phyloP scores from a whole-genome alignment of 2,113 vertebrate species.

The Accipiter cooperii region DNA sequence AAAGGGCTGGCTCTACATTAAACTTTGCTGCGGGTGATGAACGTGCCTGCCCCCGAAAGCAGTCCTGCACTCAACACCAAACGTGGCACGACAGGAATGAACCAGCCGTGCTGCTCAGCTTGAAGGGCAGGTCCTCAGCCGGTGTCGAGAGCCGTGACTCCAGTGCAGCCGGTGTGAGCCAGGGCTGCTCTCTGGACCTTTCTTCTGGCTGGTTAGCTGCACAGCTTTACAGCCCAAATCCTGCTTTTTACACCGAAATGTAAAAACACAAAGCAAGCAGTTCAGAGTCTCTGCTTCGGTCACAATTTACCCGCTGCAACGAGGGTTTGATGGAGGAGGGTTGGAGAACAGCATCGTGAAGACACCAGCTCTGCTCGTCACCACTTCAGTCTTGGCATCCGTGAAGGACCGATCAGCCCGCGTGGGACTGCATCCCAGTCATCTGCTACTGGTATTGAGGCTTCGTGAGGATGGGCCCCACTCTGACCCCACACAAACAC shows the following conservation, averaged over 20 bases:
- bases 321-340: neutral
- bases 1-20: neutral
- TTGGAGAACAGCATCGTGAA: neutral
- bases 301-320: neutral
- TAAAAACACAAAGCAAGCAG: neutral
- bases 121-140: neutral
- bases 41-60: neutral
- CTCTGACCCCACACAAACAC: neutral
- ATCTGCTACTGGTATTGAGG: neutral
- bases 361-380: neutral
- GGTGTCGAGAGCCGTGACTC: fast-evolving
- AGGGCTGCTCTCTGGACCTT: neutral
- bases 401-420: fast-evolving
- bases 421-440: neutral
- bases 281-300: neutral
- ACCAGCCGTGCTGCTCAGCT: neutral
- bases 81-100: neutral
- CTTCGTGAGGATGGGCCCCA: neutral
- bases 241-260: neutral
- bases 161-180: neutral
- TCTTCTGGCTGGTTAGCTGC: neutral
- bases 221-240: neutral
- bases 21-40: neutral
- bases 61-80: neutral
- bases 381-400: no score